A percentile compares a stretch with the other conserved stretches of the same genome.
These are phyloP conservation scores for Tenrec ecaudatus DNA, from an alignment of 2,113 vertebrate genomes.

Conservation along the genomic window DNA sequence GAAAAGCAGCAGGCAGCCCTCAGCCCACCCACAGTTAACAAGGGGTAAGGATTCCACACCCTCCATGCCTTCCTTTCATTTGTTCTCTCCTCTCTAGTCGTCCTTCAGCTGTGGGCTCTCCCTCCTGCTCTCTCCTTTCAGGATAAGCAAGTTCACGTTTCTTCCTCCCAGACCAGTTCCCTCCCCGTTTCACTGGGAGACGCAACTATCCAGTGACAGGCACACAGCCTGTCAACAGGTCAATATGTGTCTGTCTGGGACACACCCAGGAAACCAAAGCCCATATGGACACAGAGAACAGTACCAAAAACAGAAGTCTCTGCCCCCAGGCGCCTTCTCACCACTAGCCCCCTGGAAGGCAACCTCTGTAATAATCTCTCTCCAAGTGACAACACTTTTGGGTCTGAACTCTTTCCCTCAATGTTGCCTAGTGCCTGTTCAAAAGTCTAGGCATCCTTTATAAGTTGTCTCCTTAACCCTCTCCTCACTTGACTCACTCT, in stretches of 20 bases:
- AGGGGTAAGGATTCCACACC: background rate
- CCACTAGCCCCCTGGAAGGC: background rate
- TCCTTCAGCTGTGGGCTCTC: background rate
- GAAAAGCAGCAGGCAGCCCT: background rate
- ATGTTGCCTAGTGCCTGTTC: background rate
- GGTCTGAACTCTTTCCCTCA: background rate
- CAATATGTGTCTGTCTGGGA: background rate
- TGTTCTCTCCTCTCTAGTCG: background rate
- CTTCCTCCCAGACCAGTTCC: background rate
- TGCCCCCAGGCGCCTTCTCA: background rate
- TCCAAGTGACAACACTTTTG: no score
- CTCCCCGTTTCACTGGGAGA: background rate
- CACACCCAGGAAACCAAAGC: background rate
- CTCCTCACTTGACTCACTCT: background rate
- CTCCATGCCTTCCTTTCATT: background rate
- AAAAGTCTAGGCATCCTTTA: background rate
- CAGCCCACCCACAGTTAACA: background rate
- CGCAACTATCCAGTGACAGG: background rate
- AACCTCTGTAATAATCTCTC: background rate
- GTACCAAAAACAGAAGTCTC: background rate
- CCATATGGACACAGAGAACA: background rate
- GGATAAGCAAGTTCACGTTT: background rate
- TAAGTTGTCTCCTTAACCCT: background rate
- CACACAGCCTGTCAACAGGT: background rate
- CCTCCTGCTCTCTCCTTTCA: background rate